Evolutionary conservation across 1,140 invertebrate species (phyloP).

Genomic region (Bombus difficillimus): DNA sequence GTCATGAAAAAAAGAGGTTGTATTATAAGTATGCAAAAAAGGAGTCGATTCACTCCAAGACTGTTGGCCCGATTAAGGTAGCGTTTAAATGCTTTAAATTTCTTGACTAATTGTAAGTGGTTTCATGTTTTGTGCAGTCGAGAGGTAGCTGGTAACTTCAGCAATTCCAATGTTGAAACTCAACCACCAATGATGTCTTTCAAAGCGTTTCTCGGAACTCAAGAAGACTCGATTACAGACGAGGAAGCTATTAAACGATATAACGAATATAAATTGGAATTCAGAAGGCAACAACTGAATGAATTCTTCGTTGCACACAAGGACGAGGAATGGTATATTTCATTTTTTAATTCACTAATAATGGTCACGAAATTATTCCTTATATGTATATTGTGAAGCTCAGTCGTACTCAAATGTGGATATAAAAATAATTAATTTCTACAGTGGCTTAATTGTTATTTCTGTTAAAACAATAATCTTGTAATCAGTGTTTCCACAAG

Average conservation of each 20-base stretch:
- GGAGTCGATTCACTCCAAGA: constrained; percentile 76
- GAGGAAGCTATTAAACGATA: constrained; percentile 98
- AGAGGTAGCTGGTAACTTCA: constrained; percentile 80
- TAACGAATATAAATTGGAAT: constrained; percentile 99
- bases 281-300: constrained; percentile 97
- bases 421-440: constrained; percentile 52
- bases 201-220: constrained; percentile 97
- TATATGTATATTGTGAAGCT: constrained; percentile 1
- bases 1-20: constrained; percentile 49
- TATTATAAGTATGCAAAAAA: constrained; percentile 59
- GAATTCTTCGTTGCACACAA: constrained; percentile 99
- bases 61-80: constrained; percentile 78
- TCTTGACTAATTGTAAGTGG: neutral
- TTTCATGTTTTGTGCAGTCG: constrained; percentile 67
- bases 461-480: neutral
- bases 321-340: constrained; percentile 98
- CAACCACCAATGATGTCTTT: constrained; percentile 98
- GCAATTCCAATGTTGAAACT: constrained; percentile 84
- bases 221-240: constrained; percentile 98
- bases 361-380: neutral
- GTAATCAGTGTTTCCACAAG: neutral
- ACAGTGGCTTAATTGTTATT: constrained; percentile 36
- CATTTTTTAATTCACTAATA: constrained; percentile 8
- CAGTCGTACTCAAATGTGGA: constrained; percentile 40
- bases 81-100: neutral